A percentile compares a stretch with the other conserved stretches of the same genome.
Evolutionary conservation across 1,140 invertebrate species (phyloP).

Genomic region (Caenorhabditis brenneri): DNA sequence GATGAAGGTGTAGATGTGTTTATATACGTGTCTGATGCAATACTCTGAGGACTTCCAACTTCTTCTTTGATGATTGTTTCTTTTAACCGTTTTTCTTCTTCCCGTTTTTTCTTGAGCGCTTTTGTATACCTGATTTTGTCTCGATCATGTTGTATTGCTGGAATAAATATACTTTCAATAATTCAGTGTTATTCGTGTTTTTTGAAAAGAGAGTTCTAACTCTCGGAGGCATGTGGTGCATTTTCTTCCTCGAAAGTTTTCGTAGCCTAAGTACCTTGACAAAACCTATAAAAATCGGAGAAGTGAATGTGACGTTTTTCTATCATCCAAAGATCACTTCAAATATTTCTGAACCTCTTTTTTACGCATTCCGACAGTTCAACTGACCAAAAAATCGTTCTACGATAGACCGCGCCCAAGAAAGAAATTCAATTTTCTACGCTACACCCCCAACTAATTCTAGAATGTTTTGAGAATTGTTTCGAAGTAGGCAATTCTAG

Average conservation of each 20-base stretch:
- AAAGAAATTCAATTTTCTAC: not conserved
- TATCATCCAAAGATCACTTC: not conserved
- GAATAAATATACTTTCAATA: not conserved
- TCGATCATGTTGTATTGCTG: slow-evolving; percentile 57
- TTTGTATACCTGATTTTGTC: slow-evolving; percentile 58
- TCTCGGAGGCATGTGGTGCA: not conserved
- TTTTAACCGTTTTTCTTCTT: slow-evolving; percentile 48
- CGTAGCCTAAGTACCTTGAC: not conserved
- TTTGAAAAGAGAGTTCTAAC: not conserved
- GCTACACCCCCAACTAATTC: not conserved
- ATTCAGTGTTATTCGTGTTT: not conserved
- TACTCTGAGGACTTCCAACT: slow-evolving; percentile 40
- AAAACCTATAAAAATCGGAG: not conserved
- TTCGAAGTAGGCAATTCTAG: not conserved
- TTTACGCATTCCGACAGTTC: slow-evolving; percentile 4
- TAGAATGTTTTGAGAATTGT: not conserved
- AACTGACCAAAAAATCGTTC: not conserved
- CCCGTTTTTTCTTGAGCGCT: slow-evolving; percentile 50
- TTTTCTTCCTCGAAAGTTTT: not conserved
- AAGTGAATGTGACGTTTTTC: not conserved
- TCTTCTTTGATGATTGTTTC: slow-evolving; percentile 47
- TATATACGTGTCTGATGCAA: slow-evolving; percentile 45
- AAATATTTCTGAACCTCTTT: not conserved
- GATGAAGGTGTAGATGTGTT: slow-evolving; percentile 52
- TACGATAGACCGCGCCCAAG: not conserved